Evolutionary conservation across 2,888 invertebrate genomes (phyloP), one percentile per base, ranked within the genome.

Genomic region (Pasiphila rectangulata): DNA sequence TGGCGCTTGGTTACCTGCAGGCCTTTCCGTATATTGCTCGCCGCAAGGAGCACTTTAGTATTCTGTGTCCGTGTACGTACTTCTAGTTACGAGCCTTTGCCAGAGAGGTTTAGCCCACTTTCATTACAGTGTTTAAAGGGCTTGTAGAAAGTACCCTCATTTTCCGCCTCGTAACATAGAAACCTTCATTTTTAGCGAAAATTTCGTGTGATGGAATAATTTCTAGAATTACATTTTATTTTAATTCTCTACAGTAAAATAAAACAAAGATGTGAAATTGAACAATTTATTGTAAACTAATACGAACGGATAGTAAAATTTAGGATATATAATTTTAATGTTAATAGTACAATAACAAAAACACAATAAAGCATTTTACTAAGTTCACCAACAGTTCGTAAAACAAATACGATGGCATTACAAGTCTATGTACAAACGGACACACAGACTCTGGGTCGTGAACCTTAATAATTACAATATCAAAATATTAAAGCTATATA

Each of bases 221-320:
- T 34, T 39, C 1, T n/a, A 5, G 10, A 7, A n/a, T n/a, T n/a
- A n/a, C n/a, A n/a, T n/a, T n/a, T n/a, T n/a, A n/a, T n/a, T n/a
- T n/a, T n/a, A 38, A 16, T n/a, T 30, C 12, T 23, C 2, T 7
- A n/a, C 10, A 16, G 4, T 34, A 56, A 62, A 32, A 57, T 51
- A 50, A 49, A 49, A 46, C 45, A 38, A 46, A 5, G n/a, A 35
- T 47, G 63, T 74, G 79, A 79, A 79, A 76, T 83, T 62, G 84
- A 87, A 87, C 86, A 81, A 79, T 87, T 88, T 86, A 86, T 83
- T 86, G 79, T 80, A 81, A 86, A 88, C 81, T 86, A 83, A 87
- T 86, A 83, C 78, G 75, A 87, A 88, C 86, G 83, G 75, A 86
- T 82, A 81, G 83, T 87, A 87, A 78, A 88, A 85, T 87, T 87